Base-by-base conservation (phyloP, 1,140 invertebrate genomes). In the Rhagoletis pomonella region DNA sequence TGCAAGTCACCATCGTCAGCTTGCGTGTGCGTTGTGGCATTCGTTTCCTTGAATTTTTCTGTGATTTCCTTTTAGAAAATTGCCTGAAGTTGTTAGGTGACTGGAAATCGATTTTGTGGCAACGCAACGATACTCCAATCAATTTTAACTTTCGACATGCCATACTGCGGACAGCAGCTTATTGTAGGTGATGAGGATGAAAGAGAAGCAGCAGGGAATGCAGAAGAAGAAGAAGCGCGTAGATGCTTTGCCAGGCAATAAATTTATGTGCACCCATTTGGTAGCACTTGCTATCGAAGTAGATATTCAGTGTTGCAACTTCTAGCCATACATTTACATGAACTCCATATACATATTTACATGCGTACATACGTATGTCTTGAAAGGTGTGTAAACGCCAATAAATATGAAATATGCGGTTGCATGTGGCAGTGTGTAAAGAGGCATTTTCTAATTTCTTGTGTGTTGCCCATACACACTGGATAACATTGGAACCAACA, bases 101-200 rank as follows among this genome's bases (percentile, higher is more conserved):
- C 73, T 81, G 44, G 47, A 81, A 81, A 81, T 81, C 73, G 73
- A 81, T 81, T 81, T 81, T 55, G 73, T 81, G 73, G 73, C 47
- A 81, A 81, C 47, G 73, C 73, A 81, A 50, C 73, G 44, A 81
- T 44, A 81, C 73, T 81, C 73, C 47, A 81, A 81, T 81, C 73
- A 81, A 81, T 81, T 81, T 81, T 81, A 81, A 81, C 73, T 81
- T 81, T 81, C 73, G 73, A 81, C 73, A 81, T 81, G 73, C 73
- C 73, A 29, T 29, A 81, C 44, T 81, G n/a, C 73, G 73, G 73
- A 50, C 73, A 81, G 44, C 47, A 58, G 5, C 73, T 17, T 55
- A 55, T 55, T 0, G 0, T 5, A 81, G 73, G 17, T 47, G 47
- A 9, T n/a, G 47, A n/a, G n/a, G 19, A 29, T 29, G 29, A 29